A percentile compares a stretch with the other conserved stretches of the same genome.
phyloP scores from a whole-genome alignment of 2,797 vertebrate species.

The Pempheris klunzingeri region DNA sequence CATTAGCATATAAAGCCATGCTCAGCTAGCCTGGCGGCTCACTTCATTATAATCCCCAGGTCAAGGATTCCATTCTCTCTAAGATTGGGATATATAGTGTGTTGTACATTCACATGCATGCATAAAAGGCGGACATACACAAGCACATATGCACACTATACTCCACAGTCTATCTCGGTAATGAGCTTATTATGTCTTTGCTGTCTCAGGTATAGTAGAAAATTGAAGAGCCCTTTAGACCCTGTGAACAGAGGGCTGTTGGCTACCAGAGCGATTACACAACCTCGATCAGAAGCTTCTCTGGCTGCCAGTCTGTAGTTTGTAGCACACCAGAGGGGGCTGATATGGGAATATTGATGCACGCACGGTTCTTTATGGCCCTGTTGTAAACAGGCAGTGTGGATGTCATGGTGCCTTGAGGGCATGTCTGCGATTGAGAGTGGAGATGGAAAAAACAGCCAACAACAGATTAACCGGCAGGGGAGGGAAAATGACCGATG shows the following conservation, averaged over 20 bases:
- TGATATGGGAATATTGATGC: constrained; percentile 79
- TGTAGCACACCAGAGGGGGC: constrained; percentile 62
- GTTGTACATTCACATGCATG: constrained; percentile 10
- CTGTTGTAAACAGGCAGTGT: constrained; percentile 71
- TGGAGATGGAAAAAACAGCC: constrained; percentile 72
- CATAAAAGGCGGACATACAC: constrained; percentile 30
- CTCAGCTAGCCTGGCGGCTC: constrained; percentile 30
- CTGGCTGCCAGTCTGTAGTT: constrained; percentile 61
- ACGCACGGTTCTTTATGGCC: constrained; percentile 72
- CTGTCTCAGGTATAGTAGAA: constrained; percentile 55
- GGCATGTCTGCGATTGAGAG: constrained; percentile 75
- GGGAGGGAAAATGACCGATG: constrained; percentile 60
- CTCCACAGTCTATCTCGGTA: constrained; percentile 39
- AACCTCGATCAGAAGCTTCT: constrained; percentile 59
- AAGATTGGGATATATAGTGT: constrained; percentile 23
- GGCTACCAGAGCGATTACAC: constrained; percentile 61
- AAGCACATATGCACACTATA: constrained; percentile 19
- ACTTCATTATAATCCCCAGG: constrained; percentile 48
- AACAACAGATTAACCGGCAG: constrained; percentile 69
- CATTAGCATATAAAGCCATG: constrained; percentile 60
- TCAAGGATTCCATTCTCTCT: constrained; percentile 54
- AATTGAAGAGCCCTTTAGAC: constrained; percentile 70
- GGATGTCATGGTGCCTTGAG: constrained; percentile 69
- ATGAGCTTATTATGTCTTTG: constrained; percentile 57
- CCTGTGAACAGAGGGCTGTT: constrained; percentile 46